Percentiles rank a stretch among this genome's conserved stretches.
phyloP scores from a whole-genome alignment of 2,113 vertebrate genomes.

The Sterna hirundo region DNA sequence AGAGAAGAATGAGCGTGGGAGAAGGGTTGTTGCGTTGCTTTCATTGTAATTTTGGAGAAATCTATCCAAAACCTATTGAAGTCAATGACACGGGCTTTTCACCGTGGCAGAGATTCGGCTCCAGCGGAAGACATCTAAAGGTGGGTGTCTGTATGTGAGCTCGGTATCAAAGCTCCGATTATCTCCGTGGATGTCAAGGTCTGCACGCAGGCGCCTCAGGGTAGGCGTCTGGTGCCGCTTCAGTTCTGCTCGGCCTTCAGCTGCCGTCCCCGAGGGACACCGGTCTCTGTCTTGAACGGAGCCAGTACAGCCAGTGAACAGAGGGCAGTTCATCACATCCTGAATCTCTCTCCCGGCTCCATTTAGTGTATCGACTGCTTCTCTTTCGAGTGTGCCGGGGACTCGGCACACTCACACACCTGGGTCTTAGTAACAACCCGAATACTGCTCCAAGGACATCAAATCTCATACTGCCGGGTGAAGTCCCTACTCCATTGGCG shows the following conservation, averaged over 20 bases:
- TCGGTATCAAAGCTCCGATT: background rate
- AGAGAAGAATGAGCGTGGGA: background rate
- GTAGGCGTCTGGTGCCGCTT: background rate
- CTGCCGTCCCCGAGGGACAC: background rate
- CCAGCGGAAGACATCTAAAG: background rate
- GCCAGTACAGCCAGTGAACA: background rate
- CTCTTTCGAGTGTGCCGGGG: background rate
- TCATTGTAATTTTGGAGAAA: background rate
- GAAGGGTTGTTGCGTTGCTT: background rate
- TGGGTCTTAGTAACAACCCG: background rate
- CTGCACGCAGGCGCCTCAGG: background rate
- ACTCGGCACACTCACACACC: background rate
- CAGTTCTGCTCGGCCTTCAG: background rate
- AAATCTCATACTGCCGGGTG: background rate
- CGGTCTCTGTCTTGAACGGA: background rate
- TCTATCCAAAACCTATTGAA: background rate
- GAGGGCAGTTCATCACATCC: background rate
- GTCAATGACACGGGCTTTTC: background rate
- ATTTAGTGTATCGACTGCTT: background rate
- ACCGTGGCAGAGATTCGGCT: background rate
- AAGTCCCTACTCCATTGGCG: background rate
- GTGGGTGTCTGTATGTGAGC: background rate
- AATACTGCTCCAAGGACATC: background rate
- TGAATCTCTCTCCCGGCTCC: background rate
- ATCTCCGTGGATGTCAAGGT: background rate